Percentiles rank a stretch among this genome's conserved stretches.
phyloP scores from a whole-genome alignment of 2,888 invertebrate species.

The Caenorhabditis doughertyi region DNA sequence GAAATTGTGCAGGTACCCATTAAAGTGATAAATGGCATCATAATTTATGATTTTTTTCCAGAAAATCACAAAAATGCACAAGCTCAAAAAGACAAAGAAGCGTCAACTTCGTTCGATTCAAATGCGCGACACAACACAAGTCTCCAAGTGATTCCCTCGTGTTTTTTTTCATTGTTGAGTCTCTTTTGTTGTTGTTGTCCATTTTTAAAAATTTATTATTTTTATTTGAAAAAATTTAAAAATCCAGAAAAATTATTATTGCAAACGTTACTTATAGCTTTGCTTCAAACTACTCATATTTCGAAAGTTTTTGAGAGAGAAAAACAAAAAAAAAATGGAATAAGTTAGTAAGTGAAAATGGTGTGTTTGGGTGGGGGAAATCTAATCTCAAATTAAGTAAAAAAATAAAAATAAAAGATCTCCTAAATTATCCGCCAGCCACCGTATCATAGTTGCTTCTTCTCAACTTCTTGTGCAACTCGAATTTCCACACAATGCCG shows the following conservation, averaged over 20 bases:
- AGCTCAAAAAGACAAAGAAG: conserved; percentile 80
- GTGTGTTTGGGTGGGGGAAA: neutral
- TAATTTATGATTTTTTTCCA: too few species aligned
- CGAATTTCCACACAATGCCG: conserved; percentile 81
- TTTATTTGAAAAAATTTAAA: conserved; percentile 4
- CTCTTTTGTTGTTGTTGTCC: conserved; percentile 8
- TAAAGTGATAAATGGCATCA: neutral
- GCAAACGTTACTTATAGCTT: conserved; percentile 44
- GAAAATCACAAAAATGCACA: conserved; percentile 78
- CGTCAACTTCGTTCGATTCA: conserved; percentile 78
- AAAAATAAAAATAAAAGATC: neutral
- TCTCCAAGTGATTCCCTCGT: conserved; percentile 45
- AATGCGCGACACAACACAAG: conserved; percentile 74
- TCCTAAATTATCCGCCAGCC: conserved; percentile 75
- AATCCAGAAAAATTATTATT: conserved; percentile 5
- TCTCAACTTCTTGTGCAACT: conserved; percentile 81
- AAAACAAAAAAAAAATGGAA: conserved; percentile 11
- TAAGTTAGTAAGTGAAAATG: conserved; percentile 16
- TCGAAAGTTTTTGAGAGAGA: neutral
- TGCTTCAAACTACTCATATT: conserved; percentile 55
- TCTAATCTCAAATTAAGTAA: neutral
- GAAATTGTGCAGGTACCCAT: conserved; percentile 77
- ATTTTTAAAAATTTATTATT: neutral
- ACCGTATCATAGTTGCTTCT: conserved; percentile 82
- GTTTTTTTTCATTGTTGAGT: conserved; percentile 10